Conservation (phyloP, 2,888 invertebrate species). For the Cephus spinipes region DNA sequence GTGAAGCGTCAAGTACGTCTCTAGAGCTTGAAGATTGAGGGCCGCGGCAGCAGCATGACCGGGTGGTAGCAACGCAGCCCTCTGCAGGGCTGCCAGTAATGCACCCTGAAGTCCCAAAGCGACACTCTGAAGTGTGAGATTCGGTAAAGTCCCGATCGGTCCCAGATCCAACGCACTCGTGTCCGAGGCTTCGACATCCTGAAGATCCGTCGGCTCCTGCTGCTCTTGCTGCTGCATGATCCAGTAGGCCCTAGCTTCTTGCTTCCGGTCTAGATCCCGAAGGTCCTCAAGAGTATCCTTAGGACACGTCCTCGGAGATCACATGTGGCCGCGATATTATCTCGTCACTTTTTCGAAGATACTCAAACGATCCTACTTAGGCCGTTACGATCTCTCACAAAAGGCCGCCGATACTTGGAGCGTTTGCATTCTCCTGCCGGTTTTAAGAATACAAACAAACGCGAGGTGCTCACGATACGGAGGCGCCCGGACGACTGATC, state of each 20-base stretch:
- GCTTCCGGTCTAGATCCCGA: background rate
- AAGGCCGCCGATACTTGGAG: background rate
- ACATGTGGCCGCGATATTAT: constrained; percentile 60
- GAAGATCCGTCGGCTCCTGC: constrained; percentile 29
- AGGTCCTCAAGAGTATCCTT: constrained; percentile 7
- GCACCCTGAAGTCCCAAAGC: constrained; percentile 86
- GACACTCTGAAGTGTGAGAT: constrained; percentile 74
- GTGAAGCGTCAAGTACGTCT: constrained; percentile 87
- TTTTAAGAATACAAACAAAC: constrained; percentile 52
- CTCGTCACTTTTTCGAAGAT: constrained; percentile 8
- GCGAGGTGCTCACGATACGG: constrained; percentile 73
- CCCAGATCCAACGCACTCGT: constrained; percentile 8
- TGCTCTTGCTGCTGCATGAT: constrained; percentile 39
- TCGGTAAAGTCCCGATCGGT: constrained; percentile 40
- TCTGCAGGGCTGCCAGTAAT: constrained; percentile 86
- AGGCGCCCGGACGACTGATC: constrained; percentile 75
- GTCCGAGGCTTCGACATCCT: constrained; percentile 13
- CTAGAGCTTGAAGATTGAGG: constrained; percentile 85
- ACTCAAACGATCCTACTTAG: constrained; percentile 11
- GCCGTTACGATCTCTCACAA: constrained; percentile 2
- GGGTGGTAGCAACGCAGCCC: constrained; percentile 84
- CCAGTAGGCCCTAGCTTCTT: background rate
- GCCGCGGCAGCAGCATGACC: constrained; percentile 88
- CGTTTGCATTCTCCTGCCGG: background rate
- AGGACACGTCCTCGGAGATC: constrained; percentile 67